Percentiles rank a stretch among this genome's conserved stretches.
phyloP scores from a whole-genome alignment of 2,113 vertebrate genomes.

The Pavo muticus region DNA sequence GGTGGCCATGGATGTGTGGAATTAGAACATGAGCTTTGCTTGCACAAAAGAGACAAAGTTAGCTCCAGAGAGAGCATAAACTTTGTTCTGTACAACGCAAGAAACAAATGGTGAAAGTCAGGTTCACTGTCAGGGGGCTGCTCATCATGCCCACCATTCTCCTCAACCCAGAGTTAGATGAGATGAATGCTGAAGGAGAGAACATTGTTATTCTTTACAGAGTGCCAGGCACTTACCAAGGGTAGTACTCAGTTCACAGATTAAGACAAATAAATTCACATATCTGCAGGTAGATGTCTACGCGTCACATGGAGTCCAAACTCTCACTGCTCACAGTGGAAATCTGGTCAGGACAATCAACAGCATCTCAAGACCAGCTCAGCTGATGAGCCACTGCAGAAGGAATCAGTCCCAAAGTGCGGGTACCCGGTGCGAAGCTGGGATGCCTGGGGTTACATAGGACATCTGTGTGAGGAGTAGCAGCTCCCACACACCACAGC shows the following conservation, averaged over 20 bases:
- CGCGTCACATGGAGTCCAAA: not conserved
- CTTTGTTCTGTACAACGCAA: not conserved
- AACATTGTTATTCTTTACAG: not conserved
- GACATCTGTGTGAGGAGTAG: not conserved
- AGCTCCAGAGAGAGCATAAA: not conserved
- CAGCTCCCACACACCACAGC: not conserved
- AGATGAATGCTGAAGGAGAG: not conserved
- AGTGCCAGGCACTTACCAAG: not conserved
- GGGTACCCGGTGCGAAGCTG: too few relatives aligned
- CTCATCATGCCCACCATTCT: not conserved
- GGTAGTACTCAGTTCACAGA: not conserved
- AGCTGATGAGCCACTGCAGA: not conserved
- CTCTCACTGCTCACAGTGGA: not conserved
- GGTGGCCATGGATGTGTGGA: not conserved
- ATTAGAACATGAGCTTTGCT: not conserved
- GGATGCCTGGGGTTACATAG: not conserved
- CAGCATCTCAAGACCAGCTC: accelerated
- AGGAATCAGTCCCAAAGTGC: not conserved
- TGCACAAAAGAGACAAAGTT: not conserved
- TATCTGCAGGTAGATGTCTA: not conserved
- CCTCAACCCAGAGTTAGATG: not conserved
- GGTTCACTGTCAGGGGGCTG: not conserved
- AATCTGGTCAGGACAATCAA: not conserved
- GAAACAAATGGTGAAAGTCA: not conserved
- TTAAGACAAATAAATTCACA: not conserved